A percentile compares a stretch with the other conserved stretches of the same genome.
Conservation (phyloP, 2,888 invertebrate species). For the Pimpla rufipes region DNA sequence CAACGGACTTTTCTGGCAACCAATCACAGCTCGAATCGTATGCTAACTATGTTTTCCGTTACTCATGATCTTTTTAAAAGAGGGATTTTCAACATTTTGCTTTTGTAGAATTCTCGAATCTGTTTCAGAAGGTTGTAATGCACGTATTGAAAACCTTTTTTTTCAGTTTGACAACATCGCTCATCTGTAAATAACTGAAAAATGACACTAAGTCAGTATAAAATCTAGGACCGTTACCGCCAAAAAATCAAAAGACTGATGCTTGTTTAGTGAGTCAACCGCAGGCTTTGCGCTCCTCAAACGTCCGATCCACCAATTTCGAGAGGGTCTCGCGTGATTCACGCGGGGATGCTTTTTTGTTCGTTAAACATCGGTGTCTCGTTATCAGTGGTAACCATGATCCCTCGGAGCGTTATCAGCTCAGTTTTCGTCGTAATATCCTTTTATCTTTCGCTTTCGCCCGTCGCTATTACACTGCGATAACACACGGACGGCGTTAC, state of each 20-base stretch:
- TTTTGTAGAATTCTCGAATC: too few relatives aligned
- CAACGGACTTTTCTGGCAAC: too few relatives aligned
- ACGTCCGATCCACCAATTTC: background rate
- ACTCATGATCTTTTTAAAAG: too few relatives aligned
- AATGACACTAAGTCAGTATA: too few relatives aligned
- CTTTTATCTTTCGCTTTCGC: slow-evolving; percentile 62
- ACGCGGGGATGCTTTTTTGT: background rate
- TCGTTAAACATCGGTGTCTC: slow-evolving; percentile 6
- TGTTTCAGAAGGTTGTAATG: too few relatives aligned
- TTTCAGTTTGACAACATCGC: too few relatives aligned
- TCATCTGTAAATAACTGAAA: too few relatives aligned
- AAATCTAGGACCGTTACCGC: too few relatives aligned
- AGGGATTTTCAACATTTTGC: too few relatives aligned
- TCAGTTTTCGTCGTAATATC: slow-evolving; percentile 54
- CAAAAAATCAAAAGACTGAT: background rate
- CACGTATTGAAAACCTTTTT: too few relatives aligned
- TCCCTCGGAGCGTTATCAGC: slow-evolving; percentile 55
- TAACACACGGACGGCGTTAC: slow-evolving; percentile 22
- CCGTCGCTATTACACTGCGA: slow-evolving; percentile 44
- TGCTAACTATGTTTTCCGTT: too few relatives aligned
- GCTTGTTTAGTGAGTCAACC: background rate
- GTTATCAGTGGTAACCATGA: slow-evolving; percentile 46
- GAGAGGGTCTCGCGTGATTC: background rate
- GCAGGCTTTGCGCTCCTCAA: background rate
- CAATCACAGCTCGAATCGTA: too few relatives aligned